Evolutionary conservation across 2,113 vertebrate species (phyloP).

Genomic region (Orthonyx spaldingii): DNA sequence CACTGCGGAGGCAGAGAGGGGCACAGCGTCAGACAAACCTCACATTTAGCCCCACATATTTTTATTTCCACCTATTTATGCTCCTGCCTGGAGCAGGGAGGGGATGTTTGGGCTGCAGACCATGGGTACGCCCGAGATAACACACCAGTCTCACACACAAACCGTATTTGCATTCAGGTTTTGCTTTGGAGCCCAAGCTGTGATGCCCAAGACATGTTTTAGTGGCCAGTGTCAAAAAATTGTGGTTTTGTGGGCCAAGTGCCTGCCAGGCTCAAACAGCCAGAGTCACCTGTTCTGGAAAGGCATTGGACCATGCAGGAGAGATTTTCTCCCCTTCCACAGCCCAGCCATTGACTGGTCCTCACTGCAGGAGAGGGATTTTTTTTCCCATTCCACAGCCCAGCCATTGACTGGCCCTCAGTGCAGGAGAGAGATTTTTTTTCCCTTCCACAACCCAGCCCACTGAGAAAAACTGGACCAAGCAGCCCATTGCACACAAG

Average conservation of each 20-base stretch:
- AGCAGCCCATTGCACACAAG: neutral
- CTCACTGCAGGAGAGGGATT: neutral
- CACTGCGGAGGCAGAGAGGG: slow-evolving; percentile 25
- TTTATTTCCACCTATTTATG: rapidly evolving
- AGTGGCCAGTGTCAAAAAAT: neutral
- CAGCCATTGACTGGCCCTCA: neutral
- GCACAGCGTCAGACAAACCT: neutral
- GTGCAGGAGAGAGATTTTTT: neutral
- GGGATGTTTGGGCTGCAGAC: neutral
- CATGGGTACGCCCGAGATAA: rapidly evolving
- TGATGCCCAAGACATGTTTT: neutral
- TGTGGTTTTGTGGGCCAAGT: neutral
- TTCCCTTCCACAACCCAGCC: neutral
- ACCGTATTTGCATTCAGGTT: neutral
- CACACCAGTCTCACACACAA: neutral
- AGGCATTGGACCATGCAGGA: neutral
- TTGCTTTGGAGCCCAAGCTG: neutral
- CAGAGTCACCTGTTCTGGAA: neutral
- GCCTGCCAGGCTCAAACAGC: neutral
- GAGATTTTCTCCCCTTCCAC: neutral
- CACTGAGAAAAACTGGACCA: neutral
- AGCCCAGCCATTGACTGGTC: neutral
- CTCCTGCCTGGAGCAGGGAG: neutral
- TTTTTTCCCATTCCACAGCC: neutral
- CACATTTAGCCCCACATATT: rapidly evolving